Percentiles rank a stretch among this genome's conserved stretches.
Conservation (phyloP, 1,140 invertebrate genomes). For the Aculops lycopersici region DNA sequence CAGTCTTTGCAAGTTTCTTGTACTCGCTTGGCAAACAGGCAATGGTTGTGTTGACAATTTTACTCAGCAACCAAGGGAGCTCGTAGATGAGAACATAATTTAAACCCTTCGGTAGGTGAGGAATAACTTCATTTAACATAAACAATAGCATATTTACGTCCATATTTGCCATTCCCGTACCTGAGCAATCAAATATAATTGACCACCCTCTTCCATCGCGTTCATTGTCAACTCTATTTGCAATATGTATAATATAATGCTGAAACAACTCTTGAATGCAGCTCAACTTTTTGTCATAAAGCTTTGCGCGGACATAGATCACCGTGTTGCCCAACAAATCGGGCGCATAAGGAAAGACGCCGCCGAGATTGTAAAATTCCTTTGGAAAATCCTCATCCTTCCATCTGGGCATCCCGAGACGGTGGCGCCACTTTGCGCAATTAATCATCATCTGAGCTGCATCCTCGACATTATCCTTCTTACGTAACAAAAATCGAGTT, state of each 20-base stretch:
- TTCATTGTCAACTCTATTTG: slow-evolving; percentile 8
- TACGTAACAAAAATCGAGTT: slow-evolving; percentile 5
- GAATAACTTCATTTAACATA: slow-evolving; percentile 1
- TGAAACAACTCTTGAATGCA: not conserved
- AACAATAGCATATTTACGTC: slow-evolving; percentile 6
- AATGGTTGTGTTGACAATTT: slow-evolving; percentile 2
- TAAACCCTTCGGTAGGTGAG: slow-evolving; percentile 6
- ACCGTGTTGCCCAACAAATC: slow-evolving; percentile 2
- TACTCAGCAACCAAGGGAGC: slow-evolving; percentile 7
- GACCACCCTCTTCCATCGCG: slow-evolving; percentile 1
- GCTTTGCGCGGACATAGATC: not conserved
- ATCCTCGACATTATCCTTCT: slow-evolving; percentile 1
- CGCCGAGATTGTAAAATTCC: slow-evolving; percentile 9
- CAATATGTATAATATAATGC: slow-evolving; percentile 5
- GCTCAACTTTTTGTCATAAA: not conserved
- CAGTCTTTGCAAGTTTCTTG: not conserved
- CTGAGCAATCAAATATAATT: slow-evolving; percentile 7
- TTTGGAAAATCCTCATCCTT: slow-evolving; percentile 4
- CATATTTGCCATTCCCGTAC: slow-evolving; percentile 6
- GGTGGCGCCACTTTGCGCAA: slow-evolving; percentile 3
- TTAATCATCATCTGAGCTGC: slow-evolving; percentile 4
- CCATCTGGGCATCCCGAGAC: not conserved
- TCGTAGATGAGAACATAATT: slow-evolving; percentile 7
- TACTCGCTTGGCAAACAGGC: slow-evolving; percentile 3
- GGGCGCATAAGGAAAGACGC: slow-evolving; percentile 6